Evolutionary conservation across 2,888 invertebrate genomes (phyloP).

Genomic region (Oligia strigilis): DNA sequence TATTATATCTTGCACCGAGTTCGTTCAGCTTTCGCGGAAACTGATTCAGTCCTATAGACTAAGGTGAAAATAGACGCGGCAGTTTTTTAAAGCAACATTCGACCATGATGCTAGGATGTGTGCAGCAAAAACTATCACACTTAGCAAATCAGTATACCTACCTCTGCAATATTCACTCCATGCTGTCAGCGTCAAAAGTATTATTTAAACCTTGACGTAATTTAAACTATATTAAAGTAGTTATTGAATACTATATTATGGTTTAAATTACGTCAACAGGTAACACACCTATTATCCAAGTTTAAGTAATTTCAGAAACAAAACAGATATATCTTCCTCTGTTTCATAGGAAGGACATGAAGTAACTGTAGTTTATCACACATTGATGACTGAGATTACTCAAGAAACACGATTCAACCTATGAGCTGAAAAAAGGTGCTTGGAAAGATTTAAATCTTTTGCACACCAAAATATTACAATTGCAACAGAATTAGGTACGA

Average conservation of each 20-base stretch:
- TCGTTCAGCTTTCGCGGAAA: constrained; percentile 57
- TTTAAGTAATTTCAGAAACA: background rate
- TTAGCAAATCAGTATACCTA: background rate
- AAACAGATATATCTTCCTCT: background rate
- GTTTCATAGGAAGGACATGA: background rate
- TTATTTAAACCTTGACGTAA: background rate
- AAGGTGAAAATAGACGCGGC: constrained; percentile 22
- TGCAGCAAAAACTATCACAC: background rate
- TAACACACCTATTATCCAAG: too few species aligned
- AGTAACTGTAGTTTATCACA: background rate
- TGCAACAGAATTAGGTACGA: background rate
- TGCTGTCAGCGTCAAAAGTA: background rate
- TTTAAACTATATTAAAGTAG: background rate
- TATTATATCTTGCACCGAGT: constrained; percentile 45
- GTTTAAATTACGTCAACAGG: background rate
- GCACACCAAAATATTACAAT: background rate
- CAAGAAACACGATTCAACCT: background rate
- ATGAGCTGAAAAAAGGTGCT: too few species aligned
- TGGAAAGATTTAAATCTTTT: background rate
- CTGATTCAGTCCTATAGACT: constrained; percentile 49
- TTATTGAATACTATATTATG: background rate
- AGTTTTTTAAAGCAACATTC: background rate
- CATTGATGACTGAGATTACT: background rate
- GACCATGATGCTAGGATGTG: background rate
- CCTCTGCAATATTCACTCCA: background rate